Conservation (phyloP, 2,888 invertebrate species). For the Parapristionchus giblindavisi region DNA sequence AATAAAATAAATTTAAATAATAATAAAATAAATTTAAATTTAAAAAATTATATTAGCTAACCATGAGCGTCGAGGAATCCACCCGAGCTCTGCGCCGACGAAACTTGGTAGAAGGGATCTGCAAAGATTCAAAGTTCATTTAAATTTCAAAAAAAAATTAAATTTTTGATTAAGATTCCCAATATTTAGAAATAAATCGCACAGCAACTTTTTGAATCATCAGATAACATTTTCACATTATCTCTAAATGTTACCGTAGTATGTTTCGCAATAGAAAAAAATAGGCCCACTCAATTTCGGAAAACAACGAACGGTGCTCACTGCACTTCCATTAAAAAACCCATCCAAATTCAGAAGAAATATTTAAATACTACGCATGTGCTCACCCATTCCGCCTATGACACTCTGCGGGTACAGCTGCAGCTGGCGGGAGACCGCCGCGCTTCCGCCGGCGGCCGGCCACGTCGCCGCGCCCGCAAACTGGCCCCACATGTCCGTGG, state of each 20-base stretch:
- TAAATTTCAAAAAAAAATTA: background rate
- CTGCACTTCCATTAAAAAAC: no score
- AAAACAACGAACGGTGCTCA: no score
- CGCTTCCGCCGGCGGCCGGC: no score
- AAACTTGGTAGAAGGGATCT: slow-evolving; percentile 31
- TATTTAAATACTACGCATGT: no score
- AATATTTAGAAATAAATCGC: no score
- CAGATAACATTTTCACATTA: no score
- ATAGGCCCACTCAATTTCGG: no score
- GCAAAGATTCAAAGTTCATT: background rate
- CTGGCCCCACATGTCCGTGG: background rate
- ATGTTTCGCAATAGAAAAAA: no score
- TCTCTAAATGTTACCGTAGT: no score
- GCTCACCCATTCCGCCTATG: slow-evolving; percentile 5
- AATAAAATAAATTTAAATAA: background rate
- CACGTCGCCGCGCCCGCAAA: background rate
- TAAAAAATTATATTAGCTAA: background rate
- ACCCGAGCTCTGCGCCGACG: background rate
- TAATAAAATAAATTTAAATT: background rate
- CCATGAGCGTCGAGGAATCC: slow-evolving; percentile 21
- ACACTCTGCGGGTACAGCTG: slow-evolving; percentile 18
- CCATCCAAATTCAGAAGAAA: no score
- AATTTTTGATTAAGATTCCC: no score
- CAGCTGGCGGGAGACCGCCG: slow-evolving; percentile 9
- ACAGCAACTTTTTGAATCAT: no score